Conservation (phyloP, 2,888 invertebrate species). For the Adelphocoris suturalis region DNA sequence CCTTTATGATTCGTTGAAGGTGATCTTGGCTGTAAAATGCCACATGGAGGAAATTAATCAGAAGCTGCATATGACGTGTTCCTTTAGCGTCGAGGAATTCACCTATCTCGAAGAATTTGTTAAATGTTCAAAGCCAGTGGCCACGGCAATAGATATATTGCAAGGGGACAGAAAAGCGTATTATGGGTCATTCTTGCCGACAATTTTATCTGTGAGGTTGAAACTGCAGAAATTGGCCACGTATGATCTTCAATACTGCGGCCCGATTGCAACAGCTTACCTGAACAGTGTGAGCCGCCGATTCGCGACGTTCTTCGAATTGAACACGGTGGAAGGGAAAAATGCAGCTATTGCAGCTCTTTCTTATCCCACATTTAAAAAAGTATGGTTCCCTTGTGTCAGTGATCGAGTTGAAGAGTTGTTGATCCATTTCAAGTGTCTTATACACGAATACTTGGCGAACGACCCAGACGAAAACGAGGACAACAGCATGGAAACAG, state of each 20-base stretch:
- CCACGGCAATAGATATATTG: constrained; percentile 64
- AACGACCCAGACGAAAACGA: no score
- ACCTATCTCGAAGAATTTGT: constrained; percentile 66
- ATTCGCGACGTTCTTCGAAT: constrained; percentile 23
- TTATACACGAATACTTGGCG: background rate
- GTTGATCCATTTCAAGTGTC: constrained; percentile 55
- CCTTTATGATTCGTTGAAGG: constrained; percentile 65
- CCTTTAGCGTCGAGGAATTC: constrained; percentile 54
- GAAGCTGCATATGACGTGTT: constrained; percentile 56
- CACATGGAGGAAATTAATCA: constrained; percentile 60
- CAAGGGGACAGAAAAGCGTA: constrained; percentile 51
- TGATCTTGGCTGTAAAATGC: constrained; percentile 14
- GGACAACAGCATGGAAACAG: no score
- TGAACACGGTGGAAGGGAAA: constrained; percentile 49
- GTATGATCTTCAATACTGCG: constrained; percentile 44
- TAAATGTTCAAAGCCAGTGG: constrained; percentile 63
- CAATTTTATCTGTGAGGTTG: background rate
- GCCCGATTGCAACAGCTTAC: constrained; percentile 62
- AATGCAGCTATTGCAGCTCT: constrained; percentile 35
- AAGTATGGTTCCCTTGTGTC: no score
- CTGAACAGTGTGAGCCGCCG: constrained; percentile 53
- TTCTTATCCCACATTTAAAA: no score
- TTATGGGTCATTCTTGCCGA: constrained; percentile 28
- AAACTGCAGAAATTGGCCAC: constrained; percentile 58
- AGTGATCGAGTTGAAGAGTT: background rate